phyloP scores from a whole-genome alignment of 2,888 invertebrate species.

The Ametastegia equiseti region DNA sequence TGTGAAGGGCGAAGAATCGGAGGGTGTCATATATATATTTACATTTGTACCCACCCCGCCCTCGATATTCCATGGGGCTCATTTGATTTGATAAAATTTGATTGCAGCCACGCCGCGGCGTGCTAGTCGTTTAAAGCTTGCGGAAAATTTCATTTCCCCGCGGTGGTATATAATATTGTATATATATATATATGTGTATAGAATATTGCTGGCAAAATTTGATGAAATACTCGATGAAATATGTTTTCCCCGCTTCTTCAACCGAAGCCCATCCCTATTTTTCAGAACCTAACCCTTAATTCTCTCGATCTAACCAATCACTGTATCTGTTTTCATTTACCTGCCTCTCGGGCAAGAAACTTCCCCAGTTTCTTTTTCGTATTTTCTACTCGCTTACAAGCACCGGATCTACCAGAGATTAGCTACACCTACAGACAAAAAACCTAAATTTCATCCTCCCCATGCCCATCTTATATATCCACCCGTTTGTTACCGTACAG shows the following conservation, averaged over 20 bases:
- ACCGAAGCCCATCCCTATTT: background rate
- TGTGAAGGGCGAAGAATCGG: background rate
- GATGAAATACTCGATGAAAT: constrained; percentile 46
- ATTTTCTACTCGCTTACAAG: background rate
- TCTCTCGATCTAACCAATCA: background rate
- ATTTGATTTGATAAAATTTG: constrained; percentile 35
- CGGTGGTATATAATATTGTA: too few species aligned
- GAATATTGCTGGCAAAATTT: constrained; percentile 37
- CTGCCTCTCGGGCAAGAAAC: constrained; percentile 26
- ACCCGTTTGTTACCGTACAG: background rate
- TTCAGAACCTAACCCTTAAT: background rate
- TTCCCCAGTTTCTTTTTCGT: constrained; percentile 20
- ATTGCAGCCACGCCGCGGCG: background rate
- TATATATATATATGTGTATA: too few species aligned
- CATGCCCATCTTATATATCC: background rate
- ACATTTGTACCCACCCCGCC: constrained; percentile 12
- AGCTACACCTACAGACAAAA: background rate
- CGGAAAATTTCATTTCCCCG: constrained; percentile 41
- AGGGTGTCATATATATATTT: background rate
- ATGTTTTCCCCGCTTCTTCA: constrained; percentile 14
- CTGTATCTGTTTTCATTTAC: constrained; percentile 44
- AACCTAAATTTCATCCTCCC: constrained; percentile 4
- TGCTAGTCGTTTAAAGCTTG: background rate
- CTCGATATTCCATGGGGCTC: constrained; percentile 35
- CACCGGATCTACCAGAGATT: background rate